A percentile compares a stretch with the other conserved stretches of the same genome.
These are phyloP conservation scores for Eucidaris tribuloides DNA, from an alignment of 35 echinoderm and acorn worm species.

Conservation along the genomic window DNA sequence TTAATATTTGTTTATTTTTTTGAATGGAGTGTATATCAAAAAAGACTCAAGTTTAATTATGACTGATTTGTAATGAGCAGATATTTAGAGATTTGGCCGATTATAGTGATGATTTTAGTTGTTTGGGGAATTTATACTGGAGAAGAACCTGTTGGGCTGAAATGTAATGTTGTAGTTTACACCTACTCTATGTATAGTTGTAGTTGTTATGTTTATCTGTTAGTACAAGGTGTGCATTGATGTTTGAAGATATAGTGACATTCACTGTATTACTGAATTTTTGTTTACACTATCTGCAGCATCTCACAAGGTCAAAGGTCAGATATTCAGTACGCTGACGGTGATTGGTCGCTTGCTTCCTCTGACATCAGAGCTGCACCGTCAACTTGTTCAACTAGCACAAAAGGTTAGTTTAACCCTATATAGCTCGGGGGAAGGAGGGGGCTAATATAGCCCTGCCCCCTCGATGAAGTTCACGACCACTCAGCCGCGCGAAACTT, in stretches of 20 bases:
- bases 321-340: constrained; percentile 65
- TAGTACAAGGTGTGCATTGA: not conserved
- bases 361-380: constrained; percentile 55
- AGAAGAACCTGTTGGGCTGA: not conserved
- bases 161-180: not conserved
- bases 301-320: constrained; percentile 81
- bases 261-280: not conserved
- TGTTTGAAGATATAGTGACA: not conserved
- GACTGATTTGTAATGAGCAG: too few relatives aligned
- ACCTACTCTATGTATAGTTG: not conserved
- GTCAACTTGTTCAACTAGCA: constrained; percentile 72
- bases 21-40: too few relatives aligned
- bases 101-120: too few relatives aligned
- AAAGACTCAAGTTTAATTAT: too few relatives aligned
- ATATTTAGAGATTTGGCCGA: too few relatives aligned
- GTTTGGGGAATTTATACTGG: not conserved
- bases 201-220: not conserved
- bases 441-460: too few relatives aligned
- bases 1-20: too few relatives aligned
- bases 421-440: too few relatives aligned
- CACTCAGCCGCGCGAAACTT: too few relatives aligned
- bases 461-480: too few relatives aligned
- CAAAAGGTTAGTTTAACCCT: constrained; percentile 81
- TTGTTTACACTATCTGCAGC: constrained; percentile 39
- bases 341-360: constrained; percentile 50